Percentiles rank a stretch among this genome's conserved stretches.
Conservation (phyloP, 1,140 invertebrate species). For the Brachionus plicatilis region DNA sequence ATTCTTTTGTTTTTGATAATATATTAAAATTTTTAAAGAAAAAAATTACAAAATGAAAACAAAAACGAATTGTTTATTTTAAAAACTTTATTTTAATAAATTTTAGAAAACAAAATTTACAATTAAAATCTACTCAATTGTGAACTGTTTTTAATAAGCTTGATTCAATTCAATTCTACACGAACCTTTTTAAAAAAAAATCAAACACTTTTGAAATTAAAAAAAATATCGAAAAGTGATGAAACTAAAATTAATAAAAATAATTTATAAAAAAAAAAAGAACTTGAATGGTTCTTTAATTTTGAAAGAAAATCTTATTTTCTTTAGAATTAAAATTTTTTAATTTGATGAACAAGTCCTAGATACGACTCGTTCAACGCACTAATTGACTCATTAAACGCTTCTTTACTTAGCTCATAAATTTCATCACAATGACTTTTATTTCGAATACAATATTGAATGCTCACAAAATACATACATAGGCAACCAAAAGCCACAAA, state of each 20-base stretch:
- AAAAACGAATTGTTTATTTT: neutral
- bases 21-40: neutral
- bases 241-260: neutral
- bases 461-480: conserved; percentile 9
- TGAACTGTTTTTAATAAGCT: neutral
- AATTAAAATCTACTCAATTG: neutral
- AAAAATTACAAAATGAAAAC: neutral
- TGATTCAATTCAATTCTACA: neutral
- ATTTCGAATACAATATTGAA: neutral
- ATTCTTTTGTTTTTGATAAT: too few species aligned
- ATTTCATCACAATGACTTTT: conserved; percentile 27
- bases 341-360: neutral
- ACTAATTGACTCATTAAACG: neutral
- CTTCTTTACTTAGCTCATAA: conserved; percentile 21
- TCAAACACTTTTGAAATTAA: neutral
- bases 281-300: neutral
- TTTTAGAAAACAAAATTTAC: neutral
- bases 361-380: conserved; percentile 13
- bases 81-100: neutral
- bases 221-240: neutral
- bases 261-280: neutral
- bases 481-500: neutral
- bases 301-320: neutral
- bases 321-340: neutral
- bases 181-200: neutral